Conservation (phyloP, 2,888 invertebrate genomes). For the Xiphydria camelus region DNA sequence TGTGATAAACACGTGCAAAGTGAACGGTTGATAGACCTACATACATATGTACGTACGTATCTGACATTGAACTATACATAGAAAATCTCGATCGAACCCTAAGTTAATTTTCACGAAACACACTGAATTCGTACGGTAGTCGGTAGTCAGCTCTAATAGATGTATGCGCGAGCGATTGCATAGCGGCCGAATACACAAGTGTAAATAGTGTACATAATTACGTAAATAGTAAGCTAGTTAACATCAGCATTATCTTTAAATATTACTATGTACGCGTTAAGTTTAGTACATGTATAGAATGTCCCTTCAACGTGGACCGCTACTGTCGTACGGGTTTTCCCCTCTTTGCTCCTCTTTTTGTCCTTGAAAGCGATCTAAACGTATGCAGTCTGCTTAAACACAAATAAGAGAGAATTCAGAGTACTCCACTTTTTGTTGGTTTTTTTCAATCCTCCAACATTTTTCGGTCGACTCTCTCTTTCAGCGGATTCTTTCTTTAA, state of each 20-base stretch:
- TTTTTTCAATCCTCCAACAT: not conserved
- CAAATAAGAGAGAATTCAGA: no score
- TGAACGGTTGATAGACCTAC: conserved; percentile 32
- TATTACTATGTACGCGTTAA: conserved; percentile 42
- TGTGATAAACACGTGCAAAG: conserved; percentile 30
- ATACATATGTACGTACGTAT: conserved; percentile 3
- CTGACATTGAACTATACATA: not conserved
- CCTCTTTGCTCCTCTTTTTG: not conserved
- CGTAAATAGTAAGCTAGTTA: conserved; percentile 46
- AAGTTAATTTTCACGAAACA: conserved; percentile 41
- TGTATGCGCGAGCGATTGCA: conserved; percentile 40
- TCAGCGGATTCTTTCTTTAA: conserved; percentile 16
- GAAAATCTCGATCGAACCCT: not conserved
- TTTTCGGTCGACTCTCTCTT: no score
- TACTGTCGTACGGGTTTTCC: conserved; percentile 29
- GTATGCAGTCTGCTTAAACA: no score
- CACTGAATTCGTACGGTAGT: conserved; percentile 37
- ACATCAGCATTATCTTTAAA: conserved; percentile 50
- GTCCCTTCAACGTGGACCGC: conserved; percentile 45
- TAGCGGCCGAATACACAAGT: conserved; percentile 34
- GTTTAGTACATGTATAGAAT: conserved; percentile 50
- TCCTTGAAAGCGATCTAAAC: no score
- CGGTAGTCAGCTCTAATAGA: conserved; percentile 27
- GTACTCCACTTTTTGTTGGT: not conserved
- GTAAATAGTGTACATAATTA: conserved; percentile 53